phyloP scores from a whole-genome alignment of 2,888 invertebrate genomes.

The Adelognathus sp. region DNA sequence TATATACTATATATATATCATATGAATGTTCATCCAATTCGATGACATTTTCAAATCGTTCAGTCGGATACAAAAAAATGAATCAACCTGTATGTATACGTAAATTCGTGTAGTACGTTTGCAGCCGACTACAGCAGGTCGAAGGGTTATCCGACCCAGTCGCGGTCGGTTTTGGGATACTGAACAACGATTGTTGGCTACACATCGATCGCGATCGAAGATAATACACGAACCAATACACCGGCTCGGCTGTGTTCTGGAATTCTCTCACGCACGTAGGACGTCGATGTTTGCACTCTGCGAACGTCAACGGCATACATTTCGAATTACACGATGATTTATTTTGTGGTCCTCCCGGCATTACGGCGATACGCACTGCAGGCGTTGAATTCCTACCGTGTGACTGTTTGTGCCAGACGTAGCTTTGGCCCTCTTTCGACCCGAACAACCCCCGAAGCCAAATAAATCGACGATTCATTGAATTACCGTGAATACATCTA shows the following conservation, averaged over 20 bases:
- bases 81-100: conserved; percentile 27
- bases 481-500: neutral
- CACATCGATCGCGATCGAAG: conserved; percentile 52
- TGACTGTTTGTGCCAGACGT: neutral
- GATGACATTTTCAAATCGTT: too few species aligned
- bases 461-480: conserved; percentile 24
- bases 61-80: too few species aligned
- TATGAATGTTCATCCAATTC: too few species aligned
- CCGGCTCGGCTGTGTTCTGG: conserved; percentile 20
- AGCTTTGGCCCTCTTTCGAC: neutral
- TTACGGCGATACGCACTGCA: too few species aligned
- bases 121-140: neutral
- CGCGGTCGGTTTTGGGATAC: conserved; percentile 42
- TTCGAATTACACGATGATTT: conserved; percentile 56
- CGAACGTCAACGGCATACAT: conserved; percentile 48
- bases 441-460: neutral
- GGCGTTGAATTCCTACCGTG: too few species aligned
- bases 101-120: neutral
- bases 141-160: conserved; percentile 28
- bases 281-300: conserved; percentile 55
- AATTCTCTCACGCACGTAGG: conserved; percentile 18
- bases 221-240: conserved; percentile 49
- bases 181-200: conserved; percentile 46
- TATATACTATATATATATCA: neutral
- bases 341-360: conserved; percentile 39